These are phyloP conservation scores for Cochlearius cochlearius DNA, from an alignment of 2,113 vertebrate genomes.

Conservation along the genomic window DNA sequence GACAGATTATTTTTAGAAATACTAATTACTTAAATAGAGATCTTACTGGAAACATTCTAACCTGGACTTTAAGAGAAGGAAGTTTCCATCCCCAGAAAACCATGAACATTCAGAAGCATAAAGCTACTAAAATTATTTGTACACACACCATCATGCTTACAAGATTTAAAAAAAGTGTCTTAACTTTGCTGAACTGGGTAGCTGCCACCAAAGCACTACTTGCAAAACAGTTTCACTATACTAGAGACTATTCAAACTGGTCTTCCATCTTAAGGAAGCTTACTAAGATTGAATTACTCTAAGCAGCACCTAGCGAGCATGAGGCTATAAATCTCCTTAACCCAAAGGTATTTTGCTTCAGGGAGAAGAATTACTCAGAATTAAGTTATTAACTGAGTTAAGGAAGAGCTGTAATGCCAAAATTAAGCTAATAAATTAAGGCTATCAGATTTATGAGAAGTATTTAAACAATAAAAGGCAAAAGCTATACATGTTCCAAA, in stretches of 20 bases:
- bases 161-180: neutral
- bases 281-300: neutral
- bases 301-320: neutral
- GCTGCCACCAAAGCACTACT: neutral
- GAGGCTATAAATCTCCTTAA: neutral
- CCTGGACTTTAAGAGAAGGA: neutral
- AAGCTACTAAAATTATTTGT: neutral
- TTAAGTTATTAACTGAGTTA: neutral
- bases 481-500: neutral
- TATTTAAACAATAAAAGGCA: neutral
- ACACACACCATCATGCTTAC: neutral
- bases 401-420: neutral
- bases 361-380: neutral
- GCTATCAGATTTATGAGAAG: neutral
- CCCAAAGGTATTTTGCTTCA: neutral
- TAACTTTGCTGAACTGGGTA: neutral
- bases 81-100: neutral
- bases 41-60: neutral
- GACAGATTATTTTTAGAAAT: neutral
- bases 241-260: neutral
- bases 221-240: neutral
- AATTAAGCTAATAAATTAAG: neutral
- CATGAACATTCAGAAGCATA: neutral
- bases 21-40: neutral
- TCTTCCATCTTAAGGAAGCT: neutral